A percentile compares a stretch with the other conserved stretches of the same genome.
Conservation (phyloP, 1,140 invertebrate genomes). For the Sminthurinus signatus region DNA sequence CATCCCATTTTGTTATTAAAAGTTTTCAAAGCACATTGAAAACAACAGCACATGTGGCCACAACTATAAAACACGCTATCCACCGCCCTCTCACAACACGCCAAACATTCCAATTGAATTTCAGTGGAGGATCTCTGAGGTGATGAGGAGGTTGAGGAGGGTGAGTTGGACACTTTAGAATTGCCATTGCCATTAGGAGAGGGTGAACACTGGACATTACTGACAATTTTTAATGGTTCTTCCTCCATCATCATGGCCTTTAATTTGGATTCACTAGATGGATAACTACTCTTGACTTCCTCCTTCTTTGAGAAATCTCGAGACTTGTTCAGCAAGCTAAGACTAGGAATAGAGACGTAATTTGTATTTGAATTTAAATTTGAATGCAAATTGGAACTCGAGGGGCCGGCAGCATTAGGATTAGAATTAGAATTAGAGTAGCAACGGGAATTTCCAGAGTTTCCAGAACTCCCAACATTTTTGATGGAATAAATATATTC, state of each 20-base stretch:
- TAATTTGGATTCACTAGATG: not conserved
- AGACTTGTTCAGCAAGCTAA: not conserved
- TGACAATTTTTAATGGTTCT: not conserved
- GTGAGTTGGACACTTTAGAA: not conserved
- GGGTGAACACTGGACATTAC: not conserved
- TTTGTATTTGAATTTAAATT: too few relatives aligned
- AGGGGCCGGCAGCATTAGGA: too few relatives aligned
- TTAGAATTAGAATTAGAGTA: too few relatives aligned
- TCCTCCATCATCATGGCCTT: not conserved
- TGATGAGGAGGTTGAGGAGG: not conserved
- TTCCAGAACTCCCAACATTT: not conserved
- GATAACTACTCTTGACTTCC: not conserved
- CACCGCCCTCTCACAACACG: slow-evolving; percentile 87
- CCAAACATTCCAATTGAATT: slow-evolving; percentile 66
- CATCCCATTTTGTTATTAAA: slow-evolving; percentile 85
- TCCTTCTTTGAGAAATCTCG: not conserved
- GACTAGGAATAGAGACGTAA: slow-evolving; percentile 8
- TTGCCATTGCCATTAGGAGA: not conserved
- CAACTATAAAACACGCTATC: slow-evolving; percentile 93
- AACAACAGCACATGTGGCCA: slow-evolving; percentile 84
- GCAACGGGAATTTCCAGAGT: not conserved
- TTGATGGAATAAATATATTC: slow-evolving; percentile 2
- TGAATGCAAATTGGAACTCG: not conserved
- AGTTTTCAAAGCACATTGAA: slow-evolving; percentile 83
- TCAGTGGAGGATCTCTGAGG: not conserved